phyloP scores from a whole-genome alignment of 1,140 invertebrate species.

The Chrysopa pallens region DNA sequence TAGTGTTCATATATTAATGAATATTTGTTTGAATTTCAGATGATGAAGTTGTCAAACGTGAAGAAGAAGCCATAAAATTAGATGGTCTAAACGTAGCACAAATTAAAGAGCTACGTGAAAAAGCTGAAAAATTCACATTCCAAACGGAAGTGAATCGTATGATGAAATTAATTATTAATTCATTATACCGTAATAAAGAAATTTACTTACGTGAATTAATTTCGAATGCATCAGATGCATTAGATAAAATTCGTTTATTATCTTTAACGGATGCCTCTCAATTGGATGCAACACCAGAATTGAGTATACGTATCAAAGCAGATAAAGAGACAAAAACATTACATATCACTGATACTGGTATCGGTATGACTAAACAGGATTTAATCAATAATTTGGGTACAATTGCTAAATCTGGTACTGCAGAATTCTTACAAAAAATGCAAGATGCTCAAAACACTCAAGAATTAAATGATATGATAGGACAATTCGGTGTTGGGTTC shows the following conservation, averaged over 20 bases:
- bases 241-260: constrained; percentile 88
- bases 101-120: constrained; percentile 78
- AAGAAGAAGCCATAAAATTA: constrained; percentile 93
- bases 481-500: constrained; percentile 95
- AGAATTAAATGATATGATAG: constrained; percentile 74
- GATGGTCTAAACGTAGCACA: constrained; percentile 91
- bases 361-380: constrained; percentile 95
- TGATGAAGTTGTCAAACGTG: constrained; percentile 60
- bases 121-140: constrained; percentile 85
- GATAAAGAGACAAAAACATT: constrained; percentile 91
- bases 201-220: constrained; percentile 96
- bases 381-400: constrained; percentile 94
- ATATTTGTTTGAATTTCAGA: constrained; percentile 29
- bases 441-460: constrained; percentile 45
- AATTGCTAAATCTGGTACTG: constrained; percentile 98
- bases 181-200: constrained; percentile 95
- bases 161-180: constrained; percentile 99
- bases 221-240: constrained; percentile 89
- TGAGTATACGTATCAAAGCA: constrained; percentile 86
- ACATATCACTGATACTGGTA: constrained; percentile 91
- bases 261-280: constrained; percentile 74
- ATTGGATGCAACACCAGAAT: constrained; percentile 60
- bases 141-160: constrained; percentile 96
- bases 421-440: constrained; percentile 92
- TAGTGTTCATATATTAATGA: neutral